Evolutionary conservation across 2,797 vertebrate species (phyloP), one percentile per base, ranked within the genome.

Genomic region (Dicrostonyx torquatus): DNA sequence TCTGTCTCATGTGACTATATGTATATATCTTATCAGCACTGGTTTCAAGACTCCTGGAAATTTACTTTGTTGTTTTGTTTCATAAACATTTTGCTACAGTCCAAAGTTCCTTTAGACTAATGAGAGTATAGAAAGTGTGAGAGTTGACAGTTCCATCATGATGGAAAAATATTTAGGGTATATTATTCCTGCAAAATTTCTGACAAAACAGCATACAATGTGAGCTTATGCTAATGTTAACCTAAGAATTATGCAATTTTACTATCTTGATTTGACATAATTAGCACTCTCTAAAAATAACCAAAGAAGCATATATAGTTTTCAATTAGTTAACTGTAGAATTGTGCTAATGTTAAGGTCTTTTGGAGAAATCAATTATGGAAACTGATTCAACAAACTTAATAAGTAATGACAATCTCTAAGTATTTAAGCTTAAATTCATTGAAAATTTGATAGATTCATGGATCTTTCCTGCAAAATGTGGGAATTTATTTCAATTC

Each of bases 161-260:
- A 12, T 94, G 55, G 58, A 72, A 96, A 98, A 97, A 83, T 34
- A 95, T 50, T 95, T 37, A 22, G 0, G n/a, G 64, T 93, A 94
- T 3, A 87, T 88, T 0, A 95, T 96, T 97, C 91, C 62, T 97
- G 66, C 3, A 92, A 66, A 96, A 29, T 50, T 96, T 95, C 58
- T 96, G 37, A 11, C 37, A 88, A 88, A 89, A 79, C 5, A 94
- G 15, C 29, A 60, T 58, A 91, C 62, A 94, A 83, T 91, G 87
- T 64, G 96, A 90, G 94, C 96, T 97, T 98, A 98, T 98, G 97
- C 96, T 98, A 98, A 98, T 98, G 97, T 97, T 98, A 98, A 97
- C 97, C 96, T 98, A 98, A 87, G 98, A 98, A 98, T 98, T 98
- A 98, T 95, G 66, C 97, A 96, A 62, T 96, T 97, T 97, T 97